Conservation (phyloP, 2,797 vertebrate species). For the Halcyon chelicuti region DNA sequence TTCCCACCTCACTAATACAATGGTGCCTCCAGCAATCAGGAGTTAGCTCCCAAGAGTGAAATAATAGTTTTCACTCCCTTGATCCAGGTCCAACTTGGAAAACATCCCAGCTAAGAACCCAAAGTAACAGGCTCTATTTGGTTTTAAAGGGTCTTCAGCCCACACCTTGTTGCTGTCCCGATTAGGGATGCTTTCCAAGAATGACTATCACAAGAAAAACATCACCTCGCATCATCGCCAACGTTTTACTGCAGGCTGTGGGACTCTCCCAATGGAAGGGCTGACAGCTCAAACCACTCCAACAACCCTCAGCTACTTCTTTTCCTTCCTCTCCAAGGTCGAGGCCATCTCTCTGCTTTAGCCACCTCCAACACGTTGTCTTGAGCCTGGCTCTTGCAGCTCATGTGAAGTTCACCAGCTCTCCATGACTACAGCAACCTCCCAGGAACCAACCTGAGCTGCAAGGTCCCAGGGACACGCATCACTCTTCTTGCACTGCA, state of each 20-base stretch:
- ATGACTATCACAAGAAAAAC: background rate
- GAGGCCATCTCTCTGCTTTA: background rate
- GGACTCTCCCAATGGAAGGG: background rate
- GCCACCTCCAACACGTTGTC: background rate
- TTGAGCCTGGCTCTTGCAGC: background rate
- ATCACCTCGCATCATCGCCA: background rate
- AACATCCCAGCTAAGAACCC: background rate
- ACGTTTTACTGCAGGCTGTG: background rate
- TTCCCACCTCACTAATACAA: background rate
- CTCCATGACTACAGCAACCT: background rate
- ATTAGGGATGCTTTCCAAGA: background rate
- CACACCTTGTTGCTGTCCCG: accelerated
- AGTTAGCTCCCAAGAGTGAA: background rate
- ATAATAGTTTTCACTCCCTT: background rate
- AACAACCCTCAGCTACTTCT: background rate
- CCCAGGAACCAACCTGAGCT: background rate
- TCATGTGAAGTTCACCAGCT: background rate
- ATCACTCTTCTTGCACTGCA: background rate
- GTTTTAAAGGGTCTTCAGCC: background rate
- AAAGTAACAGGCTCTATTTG: background rate
- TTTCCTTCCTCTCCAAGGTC: background rate
- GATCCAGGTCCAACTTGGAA: accelerated
- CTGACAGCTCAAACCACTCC: background rate
- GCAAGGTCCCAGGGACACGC: background rate
- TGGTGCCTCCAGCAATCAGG: background rate